Evolutionary conservation across 2,888 invertebrate species (phyloP).

Genomic region (Thelaira solivaga): DNA sequence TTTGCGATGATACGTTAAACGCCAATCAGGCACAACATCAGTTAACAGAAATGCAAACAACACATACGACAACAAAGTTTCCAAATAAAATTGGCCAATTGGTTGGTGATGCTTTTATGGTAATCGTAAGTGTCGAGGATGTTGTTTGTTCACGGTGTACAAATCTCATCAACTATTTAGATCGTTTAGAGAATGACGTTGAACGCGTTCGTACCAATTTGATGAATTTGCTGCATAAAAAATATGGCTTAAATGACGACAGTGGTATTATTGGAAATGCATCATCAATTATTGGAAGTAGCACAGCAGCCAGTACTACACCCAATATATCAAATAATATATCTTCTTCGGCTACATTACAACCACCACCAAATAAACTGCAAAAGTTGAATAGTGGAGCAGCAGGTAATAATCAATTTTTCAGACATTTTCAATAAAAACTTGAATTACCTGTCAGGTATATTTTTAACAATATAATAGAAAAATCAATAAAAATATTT

Average conservation of each 20-base stretch:
- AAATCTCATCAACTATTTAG: constrained; percentile 77
- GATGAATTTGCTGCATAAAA: constrained; percentile 75
- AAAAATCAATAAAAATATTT: too few relatives aligned
- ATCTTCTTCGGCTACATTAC: constrained; percentile 30
- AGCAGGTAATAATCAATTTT: constrained; percentile 65
- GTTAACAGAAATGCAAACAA: constrained; percentile 75
- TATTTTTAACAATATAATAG: too few relatives aligned
- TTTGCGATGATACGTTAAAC: constrained; percentile 76
- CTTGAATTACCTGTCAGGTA: too few relatives aligned
- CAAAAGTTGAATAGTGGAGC: constrained; percentile 73
- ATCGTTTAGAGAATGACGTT: constrained; percentile 78
- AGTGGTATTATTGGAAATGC: constrained; percentile 62
- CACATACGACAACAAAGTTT: constrained; percentile 77
- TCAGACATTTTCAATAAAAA: background rate
- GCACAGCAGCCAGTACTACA: constrained; percentile 41
- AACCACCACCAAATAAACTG: constrained; percentile 75
- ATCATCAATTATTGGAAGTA: constrained; percentile 21
- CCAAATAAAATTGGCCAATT: constrained; percentile 78
- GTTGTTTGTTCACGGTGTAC: constrained; percentile 77
- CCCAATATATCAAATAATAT: constrained; percentile 52
- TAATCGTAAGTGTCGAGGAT: constrained; percentile 77
- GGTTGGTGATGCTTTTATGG: constrained; percentile 78
- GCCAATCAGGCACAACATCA: constrained; percentile 71
- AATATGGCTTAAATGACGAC: constrained; percentile 76
- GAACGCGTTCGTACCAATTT: constrained; percentile 76